Base-by-base conservation (phyloP, 1,140 invertebrate species). In the Zaprionus ornatus region DNA sequence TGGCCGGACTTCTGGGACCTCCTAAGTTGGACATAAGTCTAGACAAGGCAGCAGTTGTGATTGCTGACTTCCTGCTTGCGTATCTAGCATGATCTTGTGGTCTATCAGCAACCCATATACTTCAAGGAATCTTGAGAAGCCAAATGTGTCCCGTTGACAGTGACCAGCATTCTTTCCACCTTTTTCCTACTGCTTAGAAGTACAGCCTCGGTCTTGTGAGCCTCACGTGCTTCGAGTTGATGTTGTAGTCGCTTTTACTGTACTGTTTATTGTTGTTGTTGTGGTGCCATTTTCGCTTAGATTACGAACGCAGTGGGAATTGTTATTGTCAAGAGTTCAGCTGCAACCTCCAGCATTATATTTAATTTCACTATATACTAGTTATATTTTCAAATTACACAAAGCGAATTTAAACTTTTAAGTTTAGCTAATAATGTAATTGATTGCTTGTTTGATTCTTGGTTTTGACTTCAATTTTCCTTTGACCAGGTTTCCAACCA, bases 301-400 rank as follows among this genome's bases (percentile, higher is more conserved):
- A 19, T 70, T 60, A 32, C 66, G 69, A 3, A 48, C 35, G 83
- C 91, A 0, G 91, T 92, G 35, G 93, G 93, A 29, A 93, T 92
- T 17, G 87, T 91, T 23, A 93, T 86, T n/a, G 92, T 82, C 62
- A 93, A 92, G n/a, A 93, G 76, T 10, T 93, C 92, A 17, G 92
- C 83, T 0, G 92, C 74, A 4, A 72, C 72, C 35, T 79, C 81
- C 54, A 71, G 66, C 84, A 87, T 87, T 57, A 13, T 62, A 32
- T 62, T 57, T 23, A 56, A 65, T 17, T 42, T 21, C 52, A 17
- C 27, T 68, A 50, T 45, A 45, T 45, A 45, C 40, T 45, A 48
- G 60, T 42, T 59, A 3, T 66, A 72, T 66, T 72, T 50, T n/a
- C n/a, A n/a, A n/a, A n/a, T n/a, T n/a, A n/a, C n/a, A n/a, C 1